Evolutionary conservation across 2,888 invertebrate species (phyloP), one percentile per base, ranked within the genome.

Genomic region (Dryadula phaetusa): DNA sequence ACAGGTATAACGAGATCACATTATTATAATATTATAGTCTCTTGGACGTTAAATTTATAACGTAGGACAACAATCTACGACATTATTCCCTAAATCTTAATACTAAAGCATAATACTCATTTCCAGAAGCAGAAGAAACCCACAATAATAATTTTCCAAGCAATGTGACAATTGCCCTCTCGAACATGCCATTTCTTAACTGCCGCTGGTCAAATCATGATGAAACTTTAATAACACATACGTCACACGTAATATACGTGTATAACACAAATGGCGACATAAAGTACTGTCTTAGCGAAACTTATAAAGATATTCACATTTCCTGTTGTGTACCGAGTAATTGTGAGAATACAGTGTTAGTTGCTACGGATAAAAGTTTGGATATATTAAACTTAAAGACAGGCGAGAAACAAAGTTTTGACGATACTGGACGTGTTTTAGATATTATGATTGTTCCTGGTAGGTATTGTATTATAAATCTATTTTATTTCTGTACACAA

Each of bases 201-300:
- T 92, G 91, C 64, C 79, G 85, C 3, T 93, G 93, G 93, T 81
- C 87, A 0, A 85, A 84, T 74, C 79, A 82, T 60, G 82, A 85
- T 2, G 84, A 90, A 14, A 82, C 79, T 0, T 74, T 93, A 0
- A 81, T 93, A 18, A 78, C 92, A 0, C 90, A 92, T 70, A 90
- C 91, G 0, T 72, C 81, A 1, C 86, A 84, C 54, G 84, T 83
- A 70, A 80, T 92, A n/a, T 80, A 88, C 2, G 49, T 90, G 3
- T 92, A 90, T 76, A 77, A 80, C n/a, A 79, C 82, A 0, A 80
- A 77, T 8, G 87, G 88, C 0, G 80, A 81, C 42, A 78, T 85
- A 0, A 60, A 80, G 2, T 79, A 79, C 10, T 78, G 84, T 0
- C 78, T 87, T 7, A 85, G 88, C 49, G 80, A 77, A 16, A 80